phyloP scores from a whole-genome alignment of 2,113 vertebrate genomes.

The Nothoprocta perdicaria region DNA sequence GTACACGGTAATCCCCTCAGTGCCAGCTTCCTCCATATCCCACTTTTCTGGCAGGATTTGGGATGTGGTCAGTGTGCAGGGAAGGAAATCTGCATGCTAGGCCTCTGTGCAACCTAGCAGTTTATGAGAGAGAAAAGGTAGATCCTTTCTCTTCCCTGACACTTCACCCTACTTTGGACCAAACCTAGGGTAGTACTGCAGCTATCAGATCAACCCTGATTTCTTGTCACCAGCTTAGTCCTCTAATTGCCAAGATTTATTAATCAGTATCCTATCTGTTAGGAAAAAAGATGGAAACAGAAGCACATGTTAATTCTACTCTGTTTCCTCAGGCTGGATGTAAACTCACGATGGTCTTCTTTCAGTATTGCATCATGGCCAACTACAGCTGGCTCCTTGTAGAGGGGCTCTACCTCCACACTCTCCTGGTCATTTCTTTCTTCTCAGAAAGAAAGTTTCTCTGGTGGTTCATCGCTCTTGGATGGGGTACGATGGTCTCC shows the following conservation, averaged over 20 bases:
- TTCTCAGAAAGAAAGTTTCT: constrained; percentile 89
- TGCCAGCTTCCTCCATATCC: neutral
- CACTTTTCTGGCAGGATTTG: neutral
- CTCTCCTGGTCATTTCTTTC: constrained; percentile 88
- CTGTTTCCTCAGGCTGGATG: constrained; percentile 84
- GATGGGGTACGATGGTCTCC: constrained; percentile 87
- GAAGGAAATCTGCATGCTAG: neutral
- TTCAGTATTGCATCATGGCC: constrained; percentile 93
- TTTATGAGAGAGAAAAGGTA: neutral
- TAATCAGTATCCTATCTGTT: neutral
- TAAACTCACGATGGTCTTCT: constrained; percentile 90
- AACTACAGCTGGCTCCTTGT: constrained; percentile 96
- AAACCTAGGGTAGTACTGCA: neutral
- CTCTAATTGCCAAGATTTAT: neutral
- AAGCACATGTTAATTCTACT: constrained; percentile 38
- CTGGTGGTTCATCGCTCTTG: constrained; percentile 85
- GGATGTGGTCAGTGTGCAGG: neutral
- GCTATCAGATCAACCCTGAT: neutral
- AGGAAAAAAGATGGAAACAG: neutral
- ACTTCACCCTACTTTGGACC: fast-evolving
- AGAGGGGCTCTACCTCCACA: constrained; percentile 94
- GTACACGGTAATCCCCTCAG: constrained; percentile 74
- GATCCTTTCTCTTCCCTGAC: neutral
- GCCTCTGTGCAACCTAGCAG: neutral
- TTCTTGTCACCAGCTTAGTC: neutral